Evolutionary conservation across 2,113 vertebrate genomes (phyloP).

Genomic region (Butastur rufipennis): DNA sequence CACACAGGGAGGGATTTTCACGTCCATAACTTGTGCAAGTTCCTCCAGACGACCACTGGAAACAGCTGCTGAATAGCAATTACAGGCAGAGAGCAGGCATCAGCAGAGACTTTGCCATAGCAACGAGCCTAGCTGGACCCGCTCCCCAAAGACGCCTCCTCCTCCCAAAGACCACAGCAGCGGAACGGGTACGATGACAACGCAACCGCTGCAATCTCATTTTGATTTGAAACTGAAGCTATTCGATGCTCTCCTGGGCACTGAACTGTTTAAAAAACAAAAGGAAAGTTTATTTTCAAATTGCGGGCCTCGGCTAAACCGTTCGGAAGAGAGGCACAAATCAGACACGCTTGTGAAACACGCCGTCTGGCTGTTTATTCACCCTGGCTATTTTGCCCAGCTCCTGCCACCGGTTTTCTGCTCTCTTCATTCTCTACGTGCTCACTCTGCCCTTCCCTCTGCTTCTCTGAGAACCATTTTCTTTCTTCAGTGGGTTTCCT

Average conservation of each 20-base stretch:
- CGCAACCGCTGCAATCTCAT: background rate
- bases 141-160: constrained; percentile 57
- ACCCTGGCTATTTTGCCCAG: background rate
- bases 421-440: background rate
- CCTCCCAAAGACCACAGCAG: constrained; percentile 47
- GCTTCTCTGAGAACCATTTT: background rate
- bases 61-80: constrained; percentile 69
- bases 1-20: background rate
- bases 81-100: constrained; percentile 41
- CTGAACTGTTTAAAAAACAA: constrained; percentile 39
- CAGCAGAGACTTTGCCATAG: constrained; percentile 57
- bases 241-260: constrained; percentile 16
- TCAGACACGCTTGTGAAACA: background rate
- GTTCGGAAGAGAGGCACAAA: background rate
- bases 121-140: constrained; percentile 50
- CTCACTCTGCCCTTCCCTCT: background rate
- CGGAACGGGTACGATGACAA: constrained; percentile 47
- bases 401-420: background rate
- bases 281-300: constrained; percentile 40
- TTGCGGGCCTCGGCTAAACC: background rate
- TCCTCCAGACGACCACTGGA: constrained; percentile 48
- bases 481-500: background rate
- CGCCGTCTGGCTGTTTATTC: background rate
- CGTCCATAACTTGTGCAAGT: background rate
- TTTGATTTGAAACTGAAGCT: constrained; percentile 5